A percentile compares a stretch with the other conserved stretches of the same genome.
These are phyloP conservation scores for Lamproptera curius DNA, from an alignment of 2,888 invertebrate genomes.

Conservation along the genomic window DNA sequence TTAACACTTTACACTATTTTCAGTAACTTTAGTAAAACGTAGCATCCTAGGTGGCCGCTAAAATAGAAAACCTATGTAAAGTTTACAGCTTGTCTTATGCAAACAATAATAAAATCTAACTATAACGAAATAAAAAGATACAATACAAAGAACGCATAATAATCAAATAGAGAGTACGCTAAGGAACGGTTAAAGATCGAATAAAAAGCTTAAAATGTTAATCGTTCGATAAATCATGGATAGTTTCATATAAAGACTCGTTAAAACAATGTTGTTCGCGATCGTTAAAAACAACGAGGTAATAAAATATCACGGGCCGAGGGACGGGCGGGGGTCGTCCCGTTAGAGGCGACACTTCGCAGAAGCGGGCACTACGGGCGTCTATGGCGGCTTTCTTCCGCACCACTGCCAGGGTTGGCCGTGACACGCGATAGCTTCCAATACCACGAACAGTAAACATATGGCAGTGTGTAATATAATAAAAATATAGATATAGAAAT, in stretches of 20 bases:
- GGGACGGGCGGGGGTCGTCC: constrained; percentile 24
- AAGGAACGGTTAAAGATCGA: constrained; percentile 4
- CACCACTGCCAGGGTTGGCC: constrained; percentile 10
- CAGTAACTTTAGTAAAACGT: too few species aligned
- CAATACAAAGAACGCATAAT: not conserved
- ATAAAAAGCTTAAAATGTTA: constrained; percentile 12
- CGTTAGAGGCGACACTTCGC: constrained; percentile 44
- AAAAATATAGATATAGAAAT: too few species aligned
- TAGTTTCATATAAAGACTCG: constrained; percentile 18
- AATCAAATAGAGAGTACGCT: constrained; percentile 1
- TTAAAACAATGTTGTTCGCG: constrained; percentile 30
- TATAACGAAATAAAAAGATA: too few species aligned
- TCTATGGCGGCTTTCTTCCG: constrained; percentile 20
- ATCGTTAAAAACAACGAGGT: constrained; percentile 43
- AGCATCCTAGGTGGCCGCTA: too few species aligned
- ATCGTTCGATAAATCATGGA: constrained; percentile 15
- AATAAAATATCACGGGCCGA: constrained; percentile 37
- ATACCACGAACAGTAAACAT: too few species aligned
- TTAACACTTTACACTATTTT: too few species aligned
- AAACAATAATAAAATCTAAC: too few species aligned
- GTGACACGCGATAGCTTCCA: too few species aligned
- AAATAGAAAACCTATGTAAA: too few species aligned
- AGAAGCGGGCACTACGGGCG: constrained; percentile 31
- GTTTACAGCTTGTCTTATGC: too few species aligned
- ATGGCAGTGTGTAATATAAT: too few species aligned